These are phyloP conservation scores for Cotesia congregata DNA, from an alignment of 2,888 invertebrate genomes.

Conservation along the genomic window DNA sequence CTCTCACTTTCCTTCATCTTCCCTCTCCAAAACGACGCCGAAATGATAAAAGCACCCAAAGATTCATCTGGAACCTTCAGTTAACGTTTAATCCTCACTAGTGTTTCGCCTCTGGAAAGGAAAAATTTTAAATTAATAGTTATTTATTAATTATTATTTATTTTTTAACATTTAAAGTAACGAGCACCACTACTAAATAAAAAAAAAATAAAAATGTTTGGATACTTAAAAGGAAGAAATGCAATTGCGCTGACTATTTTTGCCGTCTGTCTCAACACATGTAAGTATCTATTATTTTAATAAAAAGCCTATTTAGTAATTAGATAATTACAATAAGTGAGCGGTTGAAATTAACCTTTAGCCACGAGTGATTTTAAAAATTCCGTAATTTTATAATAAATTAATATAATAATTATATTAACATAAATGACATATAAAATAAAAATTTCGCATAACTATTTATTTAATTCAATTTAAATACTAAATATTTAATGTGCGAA, in stretches of 20 bases:
- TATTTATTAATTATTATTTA: background rate
- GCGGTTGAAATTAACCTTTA: slow-evolving; percentile 5
- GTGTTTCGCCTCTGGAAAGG: background rate
- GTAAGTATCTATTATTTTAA: background rate
- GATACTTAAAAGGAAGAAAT: background rate
- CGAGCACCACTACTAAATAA: background rate
- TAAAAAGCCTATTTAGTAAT: background rate
- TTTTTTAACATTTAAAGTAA: background rate
- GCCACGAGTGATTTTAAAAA: background rate
- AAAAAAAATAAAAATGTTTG: slow-evolving; percentile 1
- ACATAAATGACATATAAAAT: background rate
- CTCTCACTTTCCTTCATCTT: slow-evolving; percentile 42
- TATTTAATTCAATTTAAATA: background rate
- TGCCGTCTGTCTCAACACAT: background rate
- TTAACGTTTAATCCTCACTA: slow-evolving; percentile 51
- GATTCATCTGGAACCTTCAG: slow-evolving; percentile 50
- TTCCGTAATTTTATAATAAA: background rate
- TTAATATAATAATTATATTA: background rate
- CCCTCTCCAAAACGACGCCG: slow-evolving; percentile 48
- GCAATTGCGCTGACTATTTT: background rate
- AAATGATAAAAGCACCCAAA: slow-evolving; percentile 61
- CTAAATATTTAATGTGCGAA: background rate
- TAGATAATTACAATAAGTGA: slow-evolving; percentile 51
- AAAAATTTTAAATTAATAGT: background rate
- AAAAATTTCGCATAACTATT: background rate